Conservation (phyloP, 2,113 vertebrate species). For the Barbus barbus region DNA sequence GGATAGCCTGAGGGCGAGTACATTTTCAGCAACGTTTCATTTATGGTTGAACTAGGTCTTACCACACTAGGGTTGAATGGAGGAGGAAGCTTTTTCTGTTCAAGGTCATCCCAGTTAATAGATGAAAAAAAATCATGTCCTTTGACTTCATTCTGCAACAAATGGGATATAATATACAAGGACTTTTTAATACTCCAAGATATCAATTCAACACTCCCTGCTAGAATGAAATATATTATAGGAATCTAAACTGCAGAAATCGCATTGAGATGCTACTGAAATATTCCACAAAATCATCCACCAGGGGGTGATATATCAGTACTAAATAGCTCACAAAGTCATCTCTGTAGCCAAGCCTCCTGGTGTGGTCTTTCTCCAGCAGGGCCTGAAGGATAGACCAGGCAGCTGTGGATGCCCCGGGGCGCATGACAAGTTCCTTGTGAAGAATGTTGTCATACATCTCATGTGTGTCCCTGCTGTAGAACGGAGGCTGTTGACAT, state of each 20-base stretch:
- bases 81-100: slow-evolving; percentile 89
- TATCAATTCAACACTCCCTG: not conserved
- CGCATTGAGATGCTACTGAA: not conserved
- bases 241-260: not conserved
- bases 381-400: slow-evolving; percentile 92
- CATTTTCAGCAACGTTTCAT: no score
- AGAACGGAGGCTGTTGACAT: slow-evolving; percentile 89
- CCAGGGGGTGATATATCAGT: slow-evolving; percentile 38
- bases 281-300: slow-evolving; percentile 25
- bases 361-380: slow-evolving; percentile 89
- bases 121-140: slow-evolving; percentile 88
- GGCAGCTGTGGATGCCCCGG: slow-evolving; percentile 87
- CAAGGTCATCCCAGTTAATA: slow-evolving; percentile 93
- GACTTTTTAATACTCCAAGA: not conserved
- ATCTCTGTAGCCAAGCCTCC: slow-evolving; percentile 88
- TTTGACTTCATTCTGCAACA: slow-evolving; percentile 89
- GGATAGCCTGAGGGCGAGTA: no score
- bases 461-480: slow-evolving; percentile 93
- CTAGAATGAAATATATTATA: not conserved
- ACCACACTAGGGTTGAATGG: slow-evolving; percentile 95
- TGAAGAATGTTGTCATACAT: slow-evolving; percentile 99
- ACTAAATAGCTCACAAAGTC: slow-evolving; percentile 85
- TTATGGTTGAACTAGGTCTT: slow-evolving; percentile 57
- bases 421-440: slow-evolving; percentile 85
- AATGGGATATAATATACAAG: not conserved